Base-by-base conservation (phyloP, 2,113 vertebrate species). In the Phoxinus phoxinus region DNA sequence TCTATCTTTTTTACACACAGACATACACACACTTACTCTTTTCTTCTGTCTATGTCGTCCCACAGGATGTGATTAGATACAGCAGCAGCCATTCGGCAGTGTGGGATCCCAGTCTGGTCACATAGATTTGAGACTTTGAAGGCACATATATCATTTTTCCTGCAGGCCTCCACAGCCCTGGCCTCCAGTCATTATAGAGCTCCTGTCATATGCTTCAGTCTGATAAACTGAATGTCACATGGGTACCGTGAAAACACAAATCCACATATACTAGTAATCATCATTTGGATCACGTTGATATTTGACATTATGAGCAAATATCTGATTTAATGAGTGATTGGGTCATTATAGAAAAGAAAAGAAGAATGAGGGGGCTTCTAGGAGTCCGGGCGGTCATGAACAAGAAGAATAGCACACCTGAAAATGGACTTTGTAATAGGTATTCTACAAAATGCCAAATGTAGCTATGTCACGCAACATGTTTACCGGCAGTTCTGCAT, bases 31-130 rank as follows among this genome's bases (percentile, higher is more conserved):
- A 79, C 69, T 32, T 67, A 81, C 84, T 74, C 30, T 72, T 75
- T 86, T 71, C 80, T 83, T 83, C 80, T 63, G 81, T 83, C 72
- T 71, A 32, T 76, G 59, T 81, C 84, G 65, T 89, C 86, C 84
- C 87, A 87, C 56, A 84, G 77, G 85, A 87, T 85, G 44, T 86
- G 87, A 89, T 88, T 85, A 89, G 78, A 86, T 77, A 65, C 77
- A 86, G 86, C 82, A 85, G 81, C 80, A 84, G 85, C 71, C 71
- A 61, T 86, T 85, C 77, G 56, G 51, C 79, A 85, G 74, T 80
- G 80, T 86, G 71, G 76, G 85, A 86, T 84, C 83, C 27, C 81
- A 84, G 72, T 87, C 87, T 88, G 73, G 81, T 72, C 74, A 41
- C 84, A 86, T 77, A 88, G 61, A 86, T 75, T 58, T 85, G 61